A percentile compares a stretch with the other conserved stretches of the same genome.
Evolutionary conservation across 2,888 invertebrate species (phyloP).

Genomic region (Trachelus tabidus): DNA sequence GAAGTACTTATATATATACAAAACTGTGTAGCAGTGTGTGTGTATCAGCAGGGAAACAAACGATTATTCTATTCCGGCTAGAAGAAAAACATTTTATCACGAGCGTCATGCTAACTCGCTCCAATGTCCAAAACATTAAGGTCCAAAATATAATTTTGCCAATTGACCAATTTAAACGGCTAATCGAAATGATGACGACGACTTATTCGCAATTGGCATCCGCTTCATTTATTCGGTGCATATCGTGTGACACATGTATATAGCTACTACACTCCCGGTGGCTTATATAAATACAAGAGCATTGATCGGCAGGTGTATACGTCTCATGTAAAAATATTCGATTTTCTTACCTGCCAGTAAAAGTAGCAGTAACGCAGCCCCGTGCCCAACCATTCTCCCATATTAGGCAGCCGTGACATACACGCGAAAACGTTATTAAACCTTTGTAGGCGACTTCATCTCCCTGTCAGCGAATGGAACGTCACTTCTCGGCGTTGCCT

Average conservation of each 20-base stretch:
- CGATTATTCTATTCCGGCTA: not conserved
- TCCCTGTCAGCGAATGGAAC: conserved; percentile 16
- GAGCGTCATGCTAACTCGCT: not conserved
- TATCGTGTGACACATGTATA: conserved; percentile 4
- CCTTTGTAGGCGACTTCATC: conserved; percentile 32
- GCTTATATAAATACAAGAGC: conserved; percentile 22
- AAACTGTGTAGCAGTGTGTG: not conserved
- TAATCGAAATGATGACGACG: not conserved
- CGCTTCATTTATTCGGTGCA: not conserved
- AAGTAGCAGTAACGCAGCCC: conserved; percentile 57
- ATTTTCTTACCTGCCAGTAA: conserved; percentile 54
- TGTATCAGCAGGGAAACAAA: not conserved
- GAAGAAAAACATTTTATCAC: not conserved
- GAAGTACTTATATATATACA: not conserved
- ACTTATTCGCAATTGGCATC: not conserved
- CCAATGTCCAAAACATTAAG: not conserved
- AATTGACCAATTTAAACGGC: not conserved
- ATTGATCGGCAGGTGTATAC: conserved; percentile 21
- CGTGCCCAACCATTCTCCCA: conserved; percentile 61
- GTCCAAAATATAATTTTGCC: not conserved
- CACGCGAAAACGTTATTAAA: conserved; percentile 32
- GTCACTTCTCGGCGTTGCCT: conserved; percentile 28
- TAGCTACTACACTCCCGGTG: conserved; percentile 4
- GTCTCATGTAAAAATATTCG: not conserved
- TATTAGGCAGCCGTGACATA: conserved; percentile 49